phyloP scores from a whole-genome alignment of 2,113 vertebrate genomes.

The Amia ocellicauda region DNA sequence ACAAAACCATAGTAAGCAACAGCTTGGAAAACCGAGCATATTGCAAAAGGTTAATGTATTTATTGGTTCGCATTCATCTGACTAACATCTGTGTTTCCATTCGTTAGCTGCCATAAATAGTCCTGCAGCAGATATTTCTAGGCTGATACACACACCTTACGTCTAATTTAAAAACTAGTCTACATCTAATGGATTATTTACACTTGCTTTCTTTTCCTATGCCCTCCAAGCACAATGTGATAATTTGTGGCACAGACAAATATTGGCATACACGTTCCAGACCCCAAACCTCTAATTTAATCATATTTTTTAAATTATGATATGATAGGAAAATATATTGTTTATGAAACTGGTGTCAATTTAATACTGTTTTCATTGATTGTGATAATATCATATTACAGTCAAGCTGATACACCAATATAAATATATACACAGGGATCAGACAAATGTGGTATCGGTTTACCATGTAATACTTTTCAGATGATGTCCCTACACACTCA shows the following conservation, averaged over 20 bases:
- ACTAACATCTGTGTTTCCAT: slow-evolving; percentile 5
- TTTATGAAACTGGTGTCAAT: background rate
- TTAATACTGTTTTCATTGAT: background rate
- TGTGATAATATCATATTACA: background rate
- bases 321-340: background rate
- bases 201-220: background rate
- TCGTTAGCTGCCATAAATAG: slow-evolving; percentile 2
- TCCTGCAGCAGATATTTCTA: background rate
- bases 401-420: background rate
- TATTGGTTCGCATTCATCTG: slow-evolving; percentile 36
- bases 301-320: background rate
- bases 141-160: background rate
- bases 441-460: too few relatives aligned
- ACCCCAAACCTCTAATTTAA: background rate
- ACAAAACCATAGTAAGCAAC: slow-evolving; percentile 21
- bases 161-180: background rate
- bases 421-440: background rate
- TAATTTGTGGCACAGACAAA: background rate
- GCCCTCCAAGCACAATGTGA: background rate
- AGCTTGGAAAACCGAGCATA: slow-evolving; percentile 31
- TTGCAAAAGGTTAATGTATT: slow-evolving; percentile 55
- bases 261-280: too few relatives aligned
- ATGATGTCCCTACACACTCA: too few relatives aligned
- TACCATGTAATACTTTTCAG: too few relatives aligned
- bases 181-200: background rate